Conservation (phyloP, 2,113 vertebrate species). For the Diadophis punctatus region DNA sequence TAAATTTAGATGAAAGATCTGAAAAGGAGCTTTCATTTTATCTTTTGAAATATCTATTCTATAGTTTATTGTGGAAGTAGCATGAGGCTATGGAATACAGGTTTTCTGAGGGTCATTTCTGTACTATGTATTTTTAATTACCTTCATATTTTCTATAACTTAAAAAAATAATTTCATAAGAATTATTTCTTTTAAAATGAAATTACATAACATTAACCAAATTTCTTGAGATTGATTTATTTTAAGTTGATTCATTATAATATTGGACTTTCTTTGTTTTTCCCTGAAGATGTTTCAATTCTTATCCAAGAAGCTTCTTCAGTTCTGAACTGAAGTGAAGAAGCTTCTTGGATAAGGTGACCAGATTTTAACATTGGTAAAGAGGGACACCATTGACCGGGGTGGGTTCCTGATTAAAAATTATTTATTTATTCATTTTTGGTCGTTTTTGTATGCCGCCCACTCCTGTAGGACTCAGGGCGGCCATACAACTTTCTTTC, state of each 20-base stretch:
- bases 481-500: too few species aligned
- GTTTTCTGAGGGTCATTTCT: background rate
- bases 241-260: background rate
- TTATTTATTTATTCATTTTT: too few species aligned
- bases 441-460: too few species aligned
- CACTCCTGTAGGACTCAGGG: too few species aligned
- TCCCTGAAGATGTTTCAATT: background rate
- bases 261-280: background rate
- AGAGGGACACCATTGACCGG: too few species aligned
- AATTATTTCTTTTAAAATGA: background rate
- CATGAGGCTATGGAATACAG: background rate
- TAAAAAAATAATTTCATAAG: constrained; percentile 4
- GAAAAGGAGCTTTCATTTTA: background rate
- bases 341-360: background rate
- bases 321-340: background rate
- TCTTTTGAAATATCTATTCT: background rate
- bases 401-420: too few species aligned
- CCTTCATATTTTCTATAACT: constrained; percentile 6
- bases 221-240: constrained; percentile 17
- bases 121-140: background rate
- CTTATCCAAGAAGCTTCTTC: background rate
- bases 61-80: background rate
- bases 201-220: constrained; percentile 12
- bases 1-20: background rate
- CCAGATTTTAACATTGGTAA: too few species aligned